Conservation (phyloP, 2,113 vertebrate genomes). For the Colaptes auratus region DNA sequence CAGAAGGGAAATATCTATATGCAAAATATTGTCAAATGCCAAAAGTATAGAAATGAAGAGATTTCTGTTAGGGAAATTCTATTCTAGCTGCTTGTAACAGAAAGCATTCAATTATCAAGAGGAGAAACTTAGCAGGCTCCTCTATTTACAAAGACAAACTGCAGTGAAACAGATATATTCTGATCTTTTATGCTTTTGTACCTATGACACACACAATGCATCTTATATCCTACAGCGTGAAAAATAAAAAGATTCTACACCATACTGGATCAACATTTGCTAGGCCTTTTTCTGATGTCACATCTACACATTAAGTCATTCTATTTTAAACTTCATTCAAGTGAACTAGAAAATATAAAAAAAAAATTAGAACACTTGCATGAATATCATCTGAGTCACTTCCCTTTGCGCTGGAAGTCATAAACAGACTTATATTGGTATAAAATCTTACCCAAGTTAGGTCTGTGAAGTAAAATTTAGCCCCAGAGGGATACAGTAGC, state of each 20-base stretch:
- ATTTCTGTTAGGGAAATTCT: background rate
- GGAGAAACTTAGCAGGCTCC: background rate
- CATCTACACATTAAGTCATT: background rate
- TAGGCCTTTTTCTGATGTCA: background rate
- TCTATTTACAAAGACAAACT: background rate
- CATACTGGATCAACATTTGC: background rate
- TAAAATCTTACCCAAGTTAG: background rate
- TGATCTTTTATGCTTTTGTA: background rate
- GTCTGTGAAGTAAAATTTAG: background rate
- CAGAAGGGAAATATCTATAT: background rate
- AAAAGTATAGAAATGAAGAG: rapidly evolving
- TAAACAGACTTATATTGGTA: rapidly evolving
- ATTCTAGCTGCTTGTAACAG: background rate
- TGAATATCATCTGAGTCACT: rapidly evolving
- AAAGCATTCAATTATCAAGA: background rate
- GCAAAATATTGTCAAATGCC: background rate
- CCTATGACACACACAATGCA: background rate
- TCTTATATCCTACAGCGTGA: background rate
- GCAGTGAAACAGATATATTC: background rate
- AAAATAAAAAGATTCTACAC: background rate
- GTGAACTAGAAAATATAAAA: background rate
- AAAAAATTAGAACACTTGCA: background rate
- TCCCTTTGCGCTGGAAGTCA: background rate
- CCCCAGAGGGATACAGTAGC: background rate
- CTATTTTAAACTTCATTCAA: background rate